A percentile compares a stretch with the other conserved stretches of the same genome.
phyloP scores from a whole-genome alignment of 2,888 invertebrate genomes.

The Piscicola geometra region DNA sequence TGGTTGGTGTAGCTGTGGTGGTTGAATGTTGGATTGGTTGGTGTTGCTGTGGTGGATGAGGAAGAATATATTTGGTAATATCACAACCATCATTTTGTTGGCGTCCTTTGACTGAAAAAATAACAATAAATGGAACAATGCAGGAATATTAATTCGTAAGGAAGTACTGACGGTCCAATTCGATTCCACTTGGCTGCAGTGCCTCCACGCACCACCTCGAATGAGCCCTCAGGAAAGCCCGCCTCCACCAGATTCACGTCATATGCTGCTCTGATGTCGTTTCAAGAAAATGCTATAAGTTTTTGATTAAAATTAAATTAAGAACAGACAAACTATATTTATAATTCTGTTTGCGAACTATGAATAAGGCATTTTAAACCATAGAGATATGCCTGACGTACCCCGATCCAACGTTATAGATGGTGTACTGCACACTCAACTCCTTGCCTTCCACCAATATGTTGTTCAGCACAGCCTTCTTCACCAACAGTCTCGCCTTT shows the following conservation, averaged over 20 bases:
- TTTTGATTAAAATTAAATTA: too few species aligned
- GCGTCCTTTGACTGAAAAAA: too few species aligned
- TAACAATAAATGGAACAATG: too few species aligned
- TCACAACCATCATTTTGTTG: too few species aligned
- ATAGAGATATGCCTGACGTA: slow-evolving; percentile 40
- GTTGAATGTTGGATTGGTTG: too few species aligned
- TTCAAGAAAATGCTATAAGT: too few species aligned
- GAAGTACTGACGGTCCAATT: slow-evolving; percentile 69
- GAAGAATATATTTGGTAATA: too few species aligned
- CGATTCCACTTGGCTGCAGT: slow-evolving; percentile 72
- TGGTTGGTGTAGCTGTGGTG: too few species aligned
- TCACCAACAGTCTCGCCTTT: slow-evolving; percentile 76
- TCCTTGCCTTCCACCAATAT: slow-evolving; percentile 95
- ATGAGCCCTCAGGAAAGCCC: slow-evolving; percentile 86
- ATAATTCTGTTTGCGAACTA: neutral
- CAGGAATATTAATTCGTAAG: too few species aligned
- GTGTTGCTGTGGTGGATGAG: too few species aligned
- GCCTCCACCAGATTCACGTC: slow-evolving; percentile 82
- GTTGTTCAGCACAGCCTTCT: slow-evolving; percentile 89
- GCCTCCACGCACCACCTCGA: slow-evolving; percentile 82
- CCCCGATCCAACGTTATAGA: slow-evolving; percentile 86
- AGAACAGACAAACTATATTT: neutral
- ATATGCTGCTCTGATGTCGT: slow-evolving; percentile 69
- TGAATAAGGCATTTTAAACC: neutral
- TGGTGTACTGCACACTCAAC: slow-evolving; percentile 84